Conservation (phyloP, 2,113 vertebrate genomes). For the Pyrgilauda ruficollis region DNA sequence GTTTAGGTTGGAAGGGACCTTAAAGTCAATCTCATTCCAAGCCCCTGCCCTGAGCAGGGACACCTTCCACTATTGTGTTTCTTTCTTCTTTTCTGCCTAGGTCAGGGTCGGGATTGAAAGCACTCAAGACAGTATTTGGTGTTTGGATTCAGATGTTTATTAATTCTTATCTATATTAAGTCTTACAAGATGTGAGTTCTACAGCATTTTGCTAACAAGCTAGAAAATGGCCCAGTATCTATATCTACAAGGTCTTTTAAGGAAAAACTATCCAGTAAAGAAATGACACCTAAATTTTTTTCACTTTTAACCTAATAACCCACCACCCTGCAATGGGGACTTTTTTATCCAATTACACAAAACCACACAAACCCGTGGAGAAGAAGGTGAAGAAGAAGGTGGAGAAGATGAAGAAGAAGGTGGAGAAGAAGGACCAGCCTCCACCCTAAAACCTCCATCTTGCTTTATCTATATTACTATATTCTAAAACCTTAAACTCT, state of each 20-base stretch:
- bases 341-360: background rate
- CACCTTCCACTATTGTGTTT: background rate
- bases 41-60: background rate
- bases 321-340: background rate
- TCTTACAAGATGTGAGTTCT: background rate
- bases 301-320: background rate
- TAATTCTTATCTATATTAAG: background rate
- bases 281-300: background rate
- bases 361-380: background rate
- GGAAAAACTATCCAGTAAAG: background rate
- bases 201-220: background rate
- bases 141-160: background rate
- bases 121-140: fast-evolving
- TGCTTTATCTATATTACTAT: background rate
- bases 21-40: fast-evolving
- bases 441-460: background rate
- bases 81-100: background rate
- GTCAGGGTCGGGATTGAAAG: background rate
- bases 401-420: no score
- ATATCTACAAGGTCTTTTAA: background rate
- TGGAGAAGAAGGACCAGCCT: background rate
- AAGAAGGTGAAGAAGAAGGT: background rate
- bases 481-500: background rate
- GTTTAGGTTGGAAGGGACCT: background rate
- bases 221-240: background rate